Base-by-base conservation (phyloP, 2,888 invertebrate species). In the Thymelicus lineola region DNA sequence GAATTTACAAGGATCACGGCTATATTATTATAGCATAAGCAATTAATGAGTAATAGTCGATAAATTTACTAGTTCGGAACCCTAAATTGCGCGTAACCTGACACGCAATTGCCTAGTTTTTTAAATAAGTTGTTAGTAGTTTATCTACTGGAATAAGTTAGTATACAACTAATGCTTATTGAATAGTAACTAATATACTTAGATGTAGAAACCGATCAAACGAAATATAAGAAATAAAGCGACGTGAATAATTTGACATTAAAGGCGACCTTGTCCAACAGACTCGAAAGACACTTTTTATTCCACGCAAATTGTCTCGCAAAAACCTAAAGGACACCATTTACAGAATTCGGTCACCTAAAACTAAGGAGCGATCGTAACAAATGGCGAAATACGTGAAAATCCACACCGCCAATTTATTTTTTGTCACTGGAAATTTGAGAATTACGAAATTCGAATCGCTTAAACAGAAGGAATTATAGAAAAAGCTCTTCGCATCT, bases 381-480 rank as follows among this genome's bases (percentile, higher is more conserved):
- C 79, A 82, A 77, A 77, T 74, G 75, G 74, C 79, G 79, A 85
- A 86, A 85, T 84, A 84, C 84, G 83, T 85, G 86, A 87, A 87
- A 90, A 91, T 89, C 88, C 87, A 82, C 84, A 84, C 82, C 80
- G 86, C 89, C 92, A 93, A 93, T 93, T 57, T 92, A 93, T 92
- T 93, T 93, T 92, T 92, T 90, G 87, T 86, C 85, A 79, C 80
- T 82, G 79, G 88, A 92, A 93, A 93, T 92, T 90, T 86, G 90
- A 91, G 91, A 89, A 91, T 90, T 91, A 89, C 91, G 90, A 90
- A 93, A 93, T 93, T 92, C 87, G 87, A 91, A 93, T 92, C 93
- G 93, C 90, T 93, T 93, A 91, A 88, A 82, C 87, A 88, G 86
- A 84, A 85, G 86, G 89, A 89, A 89, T 91, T 91, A 91, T 91